Conservation (phyloP, 2,888 invertebrate species). For the Agrochola litura region DNA sequence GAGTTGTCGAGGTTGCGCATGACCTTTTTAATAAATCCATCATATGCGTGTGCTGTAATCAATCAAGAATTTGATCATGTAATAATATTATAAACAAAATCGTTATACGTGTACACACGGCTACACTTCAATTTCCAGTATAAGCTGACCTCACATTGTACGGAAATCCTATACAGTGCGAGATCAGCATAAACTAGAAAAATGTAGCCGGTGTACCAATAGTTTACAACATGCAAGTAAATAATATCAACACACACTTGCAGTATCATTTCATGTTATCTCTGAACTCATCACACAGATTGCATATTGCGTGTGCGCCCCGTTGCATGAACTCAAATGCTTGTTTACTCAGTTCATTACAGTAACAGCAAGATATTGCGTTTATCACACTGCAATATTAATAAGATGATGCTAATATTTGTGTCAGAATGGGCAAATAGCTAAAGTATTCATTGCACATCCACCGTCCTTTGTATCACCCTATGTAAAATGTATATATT, state of each 20-base stretch:
- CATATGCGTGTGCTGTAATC: neutral
- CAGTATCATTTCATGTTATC: conserved; percentile 30
- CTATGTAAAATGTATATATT: neutral
- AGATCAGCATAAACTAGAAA: too few relatives aligned
- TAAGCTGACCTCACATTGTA: too few relatives aligned
- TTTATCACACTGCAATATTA: conserved; percentile 20
- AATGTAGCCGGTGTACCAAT: too few relatives aligned
- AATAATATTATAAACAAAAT: neutral
- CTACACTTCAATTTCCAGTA: too few relatives aligned
- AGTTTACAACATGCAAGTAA: neutral
- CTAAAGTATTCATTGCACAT: neutral
- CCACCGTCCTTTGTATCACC: neutral
- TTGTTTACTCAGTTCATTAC: conserved; percentile 36
- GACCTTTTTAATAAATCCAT: neutral
- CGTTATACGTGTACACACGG: too few relatives aligned
- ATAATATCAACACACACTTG: conserved; percentile 22
- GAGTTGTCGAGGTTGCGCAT: neutral
- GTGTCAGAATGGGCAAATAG: conserved; percentile 8
- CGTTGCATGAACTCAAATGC: conserved; percentile 1
- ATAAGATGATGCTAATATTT: neutral
- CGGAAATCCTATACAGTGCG: too few relatives aligned
- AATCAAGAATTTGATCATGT: neutral
- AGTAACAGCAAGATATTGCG: conserved; percentile 35
- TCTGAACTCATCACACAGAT: conserved; percentile 17
- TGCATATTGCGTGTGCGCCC: conserved; percentile 22